Evolutionary conservation across 1,140 invertebrate genomes (phyloP).

Genomic region (Aplysia californica): DNA sequence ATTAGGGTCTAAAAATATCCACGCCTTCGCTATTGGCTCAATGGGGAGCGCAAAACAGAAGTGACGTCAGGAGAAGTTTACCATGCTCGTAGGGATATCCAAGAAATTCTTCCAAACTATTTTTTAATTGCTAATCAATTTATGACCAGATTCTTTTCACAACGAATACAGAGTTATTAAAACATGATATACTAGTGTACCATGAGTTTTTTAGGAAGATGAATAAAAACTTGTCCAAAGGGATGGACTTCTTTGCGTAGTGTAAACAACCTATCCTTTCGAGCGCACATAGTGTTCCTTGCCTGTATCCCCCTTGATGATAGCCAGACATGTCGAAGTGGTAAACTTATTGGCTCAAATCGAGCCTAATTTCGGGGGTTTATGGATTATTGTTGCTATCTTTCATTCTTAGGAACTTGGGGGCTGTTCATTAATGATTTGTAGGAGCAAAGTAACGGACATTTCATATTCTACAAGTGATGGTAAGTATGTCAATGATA

Average conservation of each 20-base stretch:
- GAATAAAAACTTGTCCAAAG: not conserved
- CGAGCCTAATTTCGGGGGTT: constrained; percentile 54
- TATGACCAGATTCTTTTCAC: no score
- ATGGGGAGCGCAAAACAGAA: constrained; percentile 24
- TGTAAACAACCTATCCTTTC: constrained; percentile 24
- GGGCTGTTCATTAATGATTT: not conserved
- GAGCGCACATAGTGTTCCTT: constrained; percentile 21
- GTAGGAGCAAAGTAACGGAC: constrained; percentile 10
- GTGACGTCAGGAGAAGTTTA: constrained; percentile 15
- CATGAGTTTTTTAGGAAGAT: not conserved
- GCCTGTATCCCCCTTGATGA: constrained; percentile 32
- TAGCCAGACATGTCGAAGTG: constrained; percentile 40
- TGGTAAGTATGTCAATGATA: not conserved
- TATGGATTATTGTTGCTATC: constrained; percentile 31
- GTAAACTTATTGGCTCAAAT: constrained; percentile 34
- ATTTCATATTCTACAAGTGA: constrained; percentile 3
- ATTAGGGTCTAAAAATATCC: constrained; percentile 15
- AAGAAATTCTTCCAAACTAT: no score
- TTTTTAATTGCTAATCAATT: no score
- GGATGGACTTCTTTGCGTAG: no score
- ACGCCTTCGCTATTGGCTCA: not conserved
- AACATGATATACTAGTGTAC: not conserved
- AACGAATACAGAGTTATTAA: not conserved
- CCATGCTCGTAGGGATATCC: constrained; percentile 8
- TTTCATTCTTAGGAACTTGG: not conserved